Base-by-base conservation (phyloP, 2,797 vertebrate genomes). In the Pseudomugil gertrudae region DNA sequence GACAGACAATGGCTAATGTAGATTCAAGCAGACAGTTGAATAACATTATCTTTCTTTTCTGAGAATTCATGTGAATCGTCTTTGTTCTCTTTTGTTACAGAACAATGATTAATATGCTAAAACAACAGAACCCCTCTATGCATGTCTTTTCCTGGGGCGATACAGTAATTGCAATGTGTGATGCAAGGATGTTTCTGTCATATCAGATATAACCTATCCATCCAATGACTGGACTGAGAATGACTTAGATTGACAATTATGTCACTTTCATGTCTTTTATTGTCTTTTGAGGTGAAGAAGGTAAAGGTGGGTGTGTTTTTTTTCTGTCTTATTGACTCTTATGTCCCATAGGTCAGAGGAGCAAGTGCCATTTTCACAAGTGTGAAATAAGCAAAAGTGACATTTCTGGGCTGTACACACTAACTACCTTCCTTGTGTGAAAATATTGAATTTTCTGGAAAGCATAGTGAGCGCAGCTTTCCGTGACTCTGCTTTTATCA, bases 11-110 rank as follows among this genome's bases (percentile, higher is more conserved):
- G 75, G 74, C 69, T 84, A 84, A 92, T 81, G 84, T 77, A 85
- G 83, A 91, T 80, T 87, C 66, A 74, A 80, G 72, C 81, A 90
- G 81, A 86, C 81, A 82, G 72, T 78, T 75, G 87, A 86, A 90
- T 90, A 86, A 69, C 72, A 90, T 90, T 90, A 85, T 86, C 78
- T 63, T 63, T 60, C 54, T 57, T 72, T 72, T 70, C 60, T 78
- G 69, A 82, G 80, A 48, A 74, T 72, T 78, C 63, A 15, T 63
- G 50, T n/a, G 15, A 75, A 66, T 65, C 48, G 61, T 57, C 32
- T 43, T 68, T 64, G 57, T 72, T 53, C 50, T 38, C 24, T 29
- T 81, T 75, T 73, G 57, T 50, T 78, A 64, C 65, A 61, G 38
- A 56, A 30, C 36, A 50, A 13, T 69, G 65, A 89, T 79, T 82